Base-by-base conservation (phyloP, 2,113 vertebrate species). In the Semicossyphus pulcher region DNA sequence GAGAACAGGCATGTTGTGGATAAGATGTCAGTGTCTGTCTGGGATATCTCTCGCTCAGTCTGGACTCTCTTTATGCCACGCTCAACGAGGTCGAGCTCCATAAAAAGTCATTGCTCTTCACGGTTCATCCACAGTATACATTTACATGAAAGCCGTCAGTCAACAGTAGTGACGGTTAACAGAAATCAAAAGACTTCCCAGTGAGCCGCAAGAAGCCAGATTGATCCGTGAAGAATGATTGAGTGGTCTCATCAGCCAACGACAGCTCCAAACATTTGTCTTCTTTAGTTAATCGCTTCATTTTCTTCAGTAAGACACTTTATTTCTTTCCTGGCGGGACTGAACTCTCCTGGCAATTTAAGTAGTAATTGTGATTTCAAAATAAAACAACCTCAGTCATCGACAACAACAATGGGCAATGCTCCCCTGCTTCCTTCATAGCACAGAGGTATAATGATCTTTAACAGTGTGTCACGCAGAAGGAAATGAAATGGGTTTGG, bases 21-120 rank as follows among this genome's bases (percentile, higher is more conserved):
- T 87, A 75, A 78, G 49, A 34, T 87, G 86, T 84, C 89, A 73
- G 76, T 53, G 59, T 16, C 3, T 87, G 88, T 78, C 84, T 85
- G 54, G 65, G 66, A 82, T 36, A 4, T 81, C 69, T 67, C 62
- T 86, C 26, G 41, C 12, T 29, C 18, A 34, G n/a, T n/a, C 34
- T 56, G 4, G 25, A 20, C 34, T 34, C 18, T 56, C 5, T 78
- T 20, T 9, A 15, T 51, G 63, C n/a, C 41, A 32, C 10, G 25
- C 15, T 32, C 14, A 26, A 57, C 51, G 16, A 59, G 31, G 60
- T 77, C 76, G 58, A 20, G 41, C 26, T 64, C 12, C 71, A 41
- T 51, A 67, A 64, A 45, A 80, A 71, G 53, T 45, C 60, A 74
- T 54, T 31, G 16, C 3, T 44, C 41, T 26, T 70, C 15, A 9